phyloP scores from a whole-genome alignment of 2,888 invertebrate species.

The Erannis defoliaria region DNA sequence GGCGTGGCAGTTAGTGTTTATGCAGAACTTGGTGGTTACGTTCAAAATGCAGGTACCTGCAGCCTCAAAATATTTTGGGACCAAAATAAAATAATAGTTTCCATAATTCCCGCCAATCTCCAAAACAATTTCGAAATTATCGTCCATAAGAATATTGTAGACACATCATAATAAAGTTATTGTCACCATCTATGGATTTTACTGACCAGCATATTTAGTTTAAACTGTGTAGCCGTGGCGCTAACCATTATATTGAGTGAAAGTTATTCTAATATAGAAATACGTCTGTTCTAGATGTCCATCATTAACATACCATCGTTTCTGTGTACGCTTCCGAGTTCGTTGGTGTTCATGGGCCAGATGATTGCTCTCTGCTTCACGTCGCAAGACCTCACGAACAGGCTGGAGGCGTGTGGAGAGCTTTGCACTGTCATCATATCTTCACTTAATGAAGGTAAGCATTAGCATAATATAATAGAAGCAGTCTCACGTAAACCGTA shows the following conservation, averaged over 20 bases:
- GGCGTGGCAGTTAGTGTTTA: conserved; percentile 58
- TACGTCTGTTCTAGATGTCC: conserved; percentile 47
- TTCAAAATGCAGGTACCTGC: conserved; percentile 62
- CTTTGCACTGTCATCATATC: conserved; percentile 57
- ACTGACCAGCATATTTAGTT: no score
- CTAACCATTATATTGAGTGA: no score
- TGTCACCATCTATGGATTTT: no score
- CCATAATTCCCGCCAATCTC: not conserved
- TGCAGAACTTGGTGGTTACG: conserved; percentile 61
- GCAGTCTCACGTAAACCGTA: no score
- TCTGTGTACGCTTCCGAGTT: conserved; percentile 46
- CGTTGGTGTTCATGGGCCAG: conserved; percentile 44
- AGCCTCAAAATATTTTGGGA: not conserved
- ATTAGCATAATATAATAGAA: not conserved
- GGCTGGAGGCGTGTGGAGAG: conserved; percentile 54
- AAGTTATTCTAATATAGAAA: not conserved
- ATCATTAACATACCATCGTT: conserved; percentile 44
- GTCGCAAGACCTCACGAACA: conserved; percentile 51
- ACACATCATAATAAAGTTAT: no score
- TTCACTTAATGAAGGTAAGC: conserved; percentile 49
- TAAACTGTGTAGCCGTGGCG: no score
- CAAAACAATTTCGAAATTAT: no score
- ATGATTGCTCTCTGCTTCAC: conserved; percentile 53
- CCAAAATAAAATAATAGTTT: not conserved
- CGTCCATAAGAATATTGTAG: no score